These are phyloP conservation scores for Gulo gulo DNA, from an alignment of 2,113 vertebrate species.

Conservation along the genomic window DNA sequence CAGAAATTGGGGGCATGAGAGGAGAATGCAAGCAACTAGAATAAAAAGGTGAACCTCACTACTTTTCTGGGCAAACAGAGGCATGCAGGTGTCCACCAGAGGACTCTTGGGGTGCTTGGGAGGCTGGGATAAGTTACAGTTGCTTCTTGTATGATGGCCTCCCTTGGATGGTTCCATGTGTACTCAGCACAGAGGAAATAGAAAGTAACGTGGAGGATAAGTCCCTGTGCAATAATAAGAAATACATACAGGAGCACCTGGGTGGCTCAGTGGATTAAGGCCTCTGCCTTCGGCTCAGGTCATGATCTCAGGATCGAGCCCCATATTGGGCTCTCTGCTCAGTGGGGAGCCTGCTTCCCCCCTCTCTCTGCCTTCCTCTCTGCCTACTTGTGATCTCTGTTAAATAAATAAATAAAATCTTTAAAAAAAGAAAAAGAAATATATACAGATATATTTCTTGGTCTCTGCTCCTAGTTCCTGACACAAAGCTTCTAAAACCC, in stretches of 20 bases:
- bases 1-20: not conserved
- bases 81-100: not conserved
- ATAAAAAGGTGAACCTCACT: not conserved
- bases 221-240: not conserved
- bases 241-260: not conserved
- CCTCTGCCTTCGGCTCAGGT: too few species aligned
- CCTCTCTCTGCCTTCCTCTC: too few species aligned
- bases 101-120: not conserved
- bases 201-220: not conserved
- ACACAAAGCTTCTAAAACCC: not conserved
- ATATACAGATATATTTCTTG: not conserved
- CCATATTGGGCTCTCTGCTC: too few species aligned
- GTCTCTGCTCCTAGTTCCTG: not conserved
- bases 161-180: not conserved
- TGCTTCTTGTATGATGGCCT: not conserved
- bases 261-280: too few species aligned
- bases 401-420: too few species aligned
- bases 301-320: too few species aligned
- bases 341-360: too few species aligned
- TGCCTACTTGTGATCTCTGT: too few species aligned
- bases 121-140: not conserved
- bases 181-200: not conserved
- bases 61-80: slow-evolving; percentile 10
- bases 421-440: not conserved
- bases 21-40: not conserved